Evolutionary conservation across 2,888 invertebrate species (phyloP).

Genomic region (Mythimna lalbum): DNA sequence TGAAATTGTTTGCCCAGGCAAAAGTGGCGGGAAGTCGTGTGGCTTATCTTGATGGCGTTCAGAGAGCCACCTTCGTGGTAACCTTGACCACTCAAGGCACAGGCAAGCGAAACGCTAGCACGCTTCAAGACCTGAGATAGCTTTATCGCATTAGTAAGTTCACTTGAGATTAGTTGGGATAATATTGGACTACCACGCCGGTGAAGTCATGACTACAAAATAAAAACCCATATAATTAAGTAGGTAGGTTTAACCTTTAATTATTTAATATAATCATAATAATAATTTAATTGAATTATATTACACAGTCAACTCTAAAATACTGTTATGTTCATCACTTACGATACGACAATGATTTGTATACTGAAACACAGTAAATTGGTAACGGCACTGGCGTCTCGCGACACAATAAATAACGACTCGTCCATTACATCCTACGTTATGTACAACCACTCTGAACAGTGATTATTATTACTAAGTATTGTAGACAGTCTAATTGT

Average conservation of each 20-base stretch:
- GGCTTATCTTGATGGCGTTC: too few species aligned
- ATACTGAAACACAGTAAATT: conserved; percentile 85
- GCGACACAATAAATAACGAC: conserved; percentile 70
- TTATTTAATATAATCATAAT: conserved; percentile 82
- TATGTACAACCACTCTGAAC: conserved; percentile 84
- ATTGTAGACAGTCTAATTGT: conserved; percentile 79
- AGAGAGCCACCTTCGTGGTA: too few species aligned
- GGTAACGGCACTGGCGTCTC: conserved; percentile 72
- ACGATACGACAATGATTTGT: conserved; percentile 74
- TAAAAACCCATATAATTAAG: conserved; percentile 68
- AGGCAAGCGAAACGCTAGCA: too few species aligned
- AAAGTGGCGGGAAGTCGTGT: too few species aligned
- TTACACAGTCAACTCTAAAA: conserved; percentile 89
- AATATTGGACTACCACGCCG: background rate
- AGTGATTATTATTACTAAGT: conserved; percentile 67
- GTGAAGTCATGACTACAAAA: conserved; percentile 62
- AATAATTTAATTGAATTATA: conserved; percentile 89
- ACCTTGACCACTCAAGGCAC: too few species aligned
- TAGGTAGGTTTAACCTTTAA: conserved; percentile 83
- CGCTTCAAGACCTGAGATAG: too few species aligned
- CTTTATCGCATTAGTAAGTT: background rate
- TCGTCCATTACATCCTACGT: conserved; percentile 87
- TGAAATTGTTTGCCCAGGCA: too few species aligned
- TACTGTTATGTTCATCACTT: conserved; percentile 86
- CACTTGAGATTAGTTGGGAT: too few species aligned